Evolutionary conservation across 2,113 vertebrate species (phyloP), one percentile per base, ranked within the genome.

Genomic region (Gila orcuttii): DNA sequence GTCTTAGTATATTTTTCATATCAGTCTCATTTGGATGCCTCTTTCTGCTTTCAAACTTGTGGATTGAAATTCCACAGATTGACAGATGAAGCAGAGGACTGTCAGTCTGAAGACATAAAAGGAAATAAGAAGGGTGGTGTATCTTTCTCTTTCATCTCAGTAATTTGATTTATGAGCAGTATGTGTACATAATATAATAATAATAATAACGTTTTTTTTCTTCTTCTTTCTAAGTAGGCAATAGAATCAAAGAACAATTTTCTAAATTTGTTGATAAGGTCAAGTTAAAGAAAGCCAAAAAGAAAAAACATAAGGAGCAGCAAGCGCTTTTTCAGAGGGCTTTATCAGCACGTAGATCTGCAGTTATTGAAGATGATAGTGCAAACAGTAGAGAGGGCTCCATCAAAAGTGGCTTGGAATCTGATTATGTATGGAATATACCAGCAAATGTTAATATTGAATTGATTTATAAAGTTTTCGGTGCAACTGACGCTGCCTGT

Each of bases 101-200:
- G 87, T 66, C 60, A 11, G 1, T 13, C 55, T 28, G 77, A 52
- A 31, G 71, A 85, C 13, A 86, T 39, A 42, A 92, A 91, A 83
- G 4, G 69, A 36, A 94, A 94, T 87, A 89, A 87, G 50, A 95
- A 91, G 93, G 91, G 94, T 96, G 57, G 36, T 89, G 71, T 25
- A 33, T 21, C 7, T 31, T 64, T 77, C n/a, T 31, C 47, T 45
- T 28, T 42, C 7, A 79, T 42, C 57, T 52, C 21, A 25, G 50
- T 83, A 12, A 71, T 33, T 36, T 13, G 45, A 39, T 45, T 73
- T 81, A 31, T 77, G n/a, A 76, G 47, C 42, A n/a, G 4, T 60
- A 25, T 2, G 21, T 19, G 71, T 45, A 59, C 73, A 76, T 6
- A 7, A 28, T 28, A 28, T 28, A 28, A 28, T 28, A 5, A 59